Percentiles rank a stretch among this genome's conserved stretches.
Evolutionary conservation across 2,797 vertebrate species (phyloP).

Genomic region (Tenualosa thibaudeaui): DNA sequence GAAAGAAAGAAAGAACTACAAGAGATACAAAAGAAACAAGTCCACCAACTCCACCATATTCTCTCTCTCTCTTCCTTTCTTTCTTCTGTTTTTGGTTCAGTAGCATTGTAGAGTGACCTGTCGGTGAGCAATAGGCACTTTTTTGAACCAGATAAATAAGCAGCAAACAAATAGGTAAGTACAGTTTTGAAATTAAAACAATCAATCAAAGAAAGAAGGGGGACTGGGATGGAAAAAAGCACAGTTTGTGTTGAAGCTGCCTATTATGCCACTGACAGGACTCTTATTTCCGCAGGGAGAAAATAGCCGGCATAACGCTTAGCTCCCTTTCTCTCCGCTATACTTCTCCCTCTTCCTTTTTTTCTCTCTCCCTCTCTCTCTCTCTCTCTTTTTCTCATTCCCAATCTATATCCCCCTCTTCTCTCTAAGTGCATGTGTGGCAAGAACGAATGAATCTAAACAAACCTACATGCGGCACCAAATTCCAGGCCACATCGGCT

Average conservation of each 20-base stretch:
- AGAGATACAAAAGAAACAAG: constrained; percentile 39
- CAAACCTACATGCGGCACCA: background rate
- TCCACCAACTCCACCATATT: background rate
- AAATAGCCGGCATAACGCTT: constrained; percentile 30
- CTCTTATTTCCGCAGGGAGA: constrained; percentile 61
- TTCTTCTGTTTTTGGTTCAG: constrained; percentile 32
- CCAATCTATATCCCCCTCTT: background rate
- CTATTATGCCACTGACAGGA: constrained; percentile 53
- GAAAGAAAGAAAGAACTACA: background rate
- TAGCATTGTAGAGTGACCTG: constrained; percentile 57
- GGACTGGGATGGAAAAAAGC: constrained; percentile 35
- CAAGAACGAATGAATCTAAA: background rate
- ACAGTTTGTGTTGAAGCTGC: constrained; percentile 45
- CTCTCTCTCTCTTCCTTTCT: constrained; percentile 63
- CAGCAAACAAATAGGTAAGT: constrained; percentile 66
- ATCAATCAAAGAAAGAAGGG: constrained; percentile 66
- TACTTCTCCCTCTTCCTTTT: background rate
- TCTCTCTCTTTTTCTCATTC: background rate
- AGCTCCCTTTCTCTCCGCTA: background rate
- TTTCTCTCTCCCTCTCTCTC: too few species aligned
- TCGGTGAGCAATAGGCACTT: constrained; percentile 58
- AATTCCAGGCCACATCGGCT: background rate
- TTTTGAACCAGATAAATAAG: constrained; percentile 61
- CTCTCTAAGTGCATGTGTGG: background rate
- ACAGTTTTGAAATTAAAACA: constrained; percentile 70